Evolutionary conservation across 2,797 vertebrate species (phyloP), one percentile per base, ranked within the genome.

Genomic region (Ammospiza maritima): DNA sequence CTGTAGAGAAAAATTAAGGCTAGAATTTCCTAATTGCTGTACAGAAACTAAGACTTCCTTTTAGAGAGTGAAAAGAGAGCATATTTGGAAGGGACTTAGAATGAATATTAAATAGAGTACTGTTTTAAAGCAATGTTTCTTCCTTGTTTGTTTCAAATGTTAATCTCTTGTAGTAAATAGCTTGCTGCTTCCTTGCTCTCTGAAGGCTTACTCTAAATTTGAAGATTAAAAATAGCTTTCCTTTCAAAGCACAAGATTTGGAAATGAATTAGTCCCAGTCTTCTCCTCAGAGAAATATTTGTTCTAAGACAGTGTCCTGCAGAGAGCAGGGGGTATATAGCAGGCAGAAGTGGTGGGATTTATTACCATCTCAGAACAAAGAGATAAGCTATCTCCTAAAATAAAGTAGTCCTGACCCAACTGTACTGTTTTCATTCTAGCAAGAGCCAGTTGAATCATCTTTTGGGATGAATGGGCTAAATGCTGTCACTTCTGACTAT

Each of bases 391-490:
- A 30, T 90, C 38, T 96, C 60, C 74, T 95, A 48, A 95, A 93
- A 87, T 90, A 93, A 91, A 87, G 76, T 61, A 88, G 72, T 82
- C 38, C 80, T 97, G 88, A 97, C 89, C 71, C 80, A 91, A 48
- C 53, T 94, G 48, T 93, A 77, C 79, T 94, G 80, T 95, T 97
- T 97, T 96, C 96, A 95, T 97, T 97, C 96, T 97, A 98, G 98
- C 97, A 98, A 98, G 98, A 98, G 95, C 97, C 97, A 91, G 96
- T 97, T 95, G 97, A 98, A 97, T 97, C 97, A 89, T 96, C 97
- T 91, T 96, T 98, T 92, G 97, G 96, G 89, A 96, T 97, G 96
- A 98, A 98, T 94, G 98, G 98, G 91, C 92, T 97, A 95, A 98
- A 95, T 95, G 97, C 97, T 92, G 94, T 98, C 92, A 88, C 97